These are phyloP conservation scores for Tympanuchus pallidicinctus DNA, from an alignment of 2,113 vertebrate species.

Conservation along the genomic window DNA sequence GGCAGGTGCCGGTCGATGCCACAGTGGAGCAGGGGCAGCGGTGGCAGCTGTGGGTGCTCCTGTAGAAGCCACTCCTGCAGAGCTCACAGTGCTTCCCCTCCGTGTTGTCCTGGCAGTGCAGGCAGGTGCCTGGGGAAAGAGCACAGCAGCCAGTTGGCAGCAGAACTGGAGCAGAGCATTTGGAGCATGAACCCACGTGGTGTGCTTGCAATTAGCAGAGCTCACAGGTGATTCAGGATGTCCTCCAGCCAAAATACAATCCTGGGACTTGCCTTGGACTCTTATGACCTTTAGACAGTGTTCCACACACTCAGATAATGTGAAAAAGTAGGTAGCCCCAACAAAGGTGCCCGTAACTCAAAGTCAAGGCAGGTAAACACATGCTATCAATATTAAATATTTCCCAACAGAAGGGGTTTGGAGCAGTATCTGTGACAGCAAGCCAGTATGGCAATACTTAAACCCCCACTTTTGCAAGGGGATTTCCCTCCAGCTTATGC, in stretches of 20 bases:
- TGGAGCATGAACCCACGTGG: background rate
- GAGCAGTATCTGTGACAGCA: background rate
- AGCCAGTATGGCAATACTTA: background rate
- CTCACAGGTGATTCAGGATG: slow-evolving; percentile 21
- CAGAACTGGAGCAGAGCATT: slow-evolving; percentile 56
- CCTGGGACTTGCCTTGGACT: background rate
- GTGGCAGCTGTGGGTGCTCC: slow-evolving; percentile 74
- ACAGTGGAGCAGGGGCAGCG: slow-evolving; percentile 89
- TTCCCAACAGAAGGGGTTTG: background rate
- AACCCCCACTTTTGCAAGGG: accelerated
- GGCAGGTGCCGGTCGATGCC: slow-evolving; percentile 89
- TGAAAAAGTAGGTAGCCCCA: background rate
- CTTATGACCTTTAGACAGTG: background rate
- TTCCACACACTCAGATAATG: background rate
- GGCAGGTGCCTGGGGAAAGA: slow-evolving; percentile 81
- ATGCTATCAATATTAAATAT: background rate
- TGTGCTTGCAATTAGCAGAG: background rate
- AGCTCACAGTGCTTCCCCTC: slow-evolving; percentile 89
- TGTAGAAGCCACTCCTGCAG: slow-evolving; percentile 87
- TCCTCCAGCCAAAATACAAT: slow-evolving; percentile 1
- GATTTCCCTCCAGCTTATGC: background rate
- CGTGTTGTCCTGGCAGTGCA: slow-evolving; percentile 89
- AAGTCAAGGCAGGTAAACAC: slow-evolving; percentile 3
- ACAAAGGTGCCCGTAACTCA: background rate
- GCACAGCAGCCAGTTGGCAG: background rate